A percentile compares a stretch with the other conserved stretches of the same genome.
phyloP scores from a whole-genome alignment of 2,797 vertebrate genomes.

The Enteromius anoplus region DNA sequence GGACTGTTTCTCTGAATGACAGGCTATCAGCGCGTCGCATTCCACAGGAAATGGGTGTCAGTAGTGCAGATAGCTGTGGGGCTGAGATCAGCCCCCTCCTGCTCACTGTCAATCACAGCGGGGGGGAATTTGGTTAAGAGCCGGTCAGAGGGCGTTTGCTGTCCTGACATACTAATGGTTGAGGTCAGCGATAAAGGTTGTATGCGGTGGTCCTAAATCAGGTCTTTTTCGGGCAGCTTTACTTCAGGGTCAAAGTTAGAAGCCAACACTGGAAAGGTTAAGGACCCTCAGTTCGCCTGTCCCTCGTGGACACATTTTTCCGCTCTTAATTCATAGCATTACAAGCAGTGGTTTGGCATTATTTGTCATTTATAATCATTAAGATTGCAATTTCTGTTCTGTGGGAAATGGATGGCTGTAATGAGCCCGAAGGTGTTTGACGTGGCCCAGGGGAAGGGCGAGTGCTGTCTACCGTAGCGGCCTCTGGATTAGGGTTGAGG shows the following conservation, averaged over 20 bases:
- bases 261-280: slow-evolving; percentile 23
- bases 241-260: slow-evolving; percentile 42
- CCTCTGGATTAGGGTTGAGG: slow-evolving; percentile 26
- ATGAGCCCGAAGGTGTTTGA: background rate
- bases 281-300: slow-evolving; percentile 5
- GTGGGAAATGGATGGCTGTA: background rate
- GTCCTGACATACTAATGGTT: slow-evolving; percentile 46
- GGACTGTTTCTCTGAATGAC: slow-evolving; percentile 33
- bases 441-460: slow-evolving; percentile 12
- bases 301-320: slow-evolving; percentile 7
- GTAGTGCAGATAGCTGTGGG: slow-evolving; percentile 49
- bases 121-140: slow-evolving; percentile 44
- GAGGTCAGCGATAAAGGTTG: slow-evolving; percentile 35
- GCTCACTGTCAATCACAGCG: slow-evolving; percentile 44
- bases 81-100: slow-evolving; percentile 39
- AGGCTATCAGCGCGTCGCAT: slow-evolving; percentile 42
- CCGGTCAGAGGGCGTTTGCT: slow-evolving; percentile 23
- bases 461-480: slow-evolving; percentile 19
- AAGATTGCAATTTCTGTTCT: background rate
- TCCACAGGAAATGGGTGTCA: slow-evolving; percentile 58
- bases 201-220: slow-evolving; percentile 41
- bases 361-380: slow-evolving; percentile 21
- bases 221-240: slow-evolving; percentile 42
- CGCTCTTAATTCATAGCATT: slow-evolving; percentile 1
- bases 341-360: background rate